phyloP scores from a whole-genome alignment of 1,140 invertebrate genomes.

The Dysdera silvatica region DNA sequence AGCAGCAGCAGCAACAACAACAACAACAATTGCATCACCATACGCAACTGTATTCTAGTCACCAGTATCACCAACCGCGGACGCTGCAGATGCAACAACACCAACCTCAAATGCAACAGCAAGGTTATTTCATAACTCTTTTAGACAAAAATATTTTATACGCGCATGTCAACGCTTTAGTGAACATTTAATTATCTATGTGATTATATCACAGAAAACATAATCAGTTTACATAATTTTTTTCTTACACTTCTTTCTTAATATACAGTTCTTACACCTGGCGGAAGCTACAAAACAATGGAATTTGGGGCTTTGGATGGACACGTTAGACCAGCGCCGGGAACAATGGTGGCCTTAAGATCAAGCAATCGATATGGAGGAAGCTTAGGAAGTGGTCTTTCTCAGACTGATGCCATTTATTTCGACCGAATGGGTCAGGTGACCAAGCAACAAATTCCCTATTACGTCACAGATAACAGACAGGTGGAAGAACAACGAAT shows the following conservation, averaged over 20 bases:
- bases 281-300: constrained; percentile 3
- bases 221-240: no score
- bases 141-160: no score
- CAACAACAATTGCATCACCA: background rate
- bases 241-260: background rate
- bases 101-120: background rate
- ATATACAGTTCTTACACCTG: background rate
- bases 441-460: constrained; percentile 11
- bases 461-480: constrained; percentile 7
- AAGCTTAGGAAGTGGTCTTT: constrained; percentile 15
- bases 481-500: constrained; percentile 9
- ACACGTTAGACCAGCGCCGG: constrained; percentile 11
- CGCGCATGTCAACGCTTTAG: no score
- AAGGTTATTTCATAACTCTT: background rate
- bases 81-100: background rate
- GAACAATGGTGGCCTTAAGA: no score
- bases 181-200: no score
- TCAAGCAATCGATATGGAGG: constrained; percentile 14
- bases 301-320: constrained; percentile 16
- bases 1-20: background rate
- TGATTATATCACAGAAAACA: no score
- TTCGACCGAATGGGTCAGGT: background rate
- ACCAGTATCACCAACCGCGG: background rate
- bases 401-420: constrained; percentile 7
- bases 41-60: background rate